Percentiles rank a stretch among this genome's conserved stretches.
These are phyloP conservation scores for Antrozous pallidus DNA, from an alignment of 2,797 vertebrate species.

Conservation along the genomic window DNA sequence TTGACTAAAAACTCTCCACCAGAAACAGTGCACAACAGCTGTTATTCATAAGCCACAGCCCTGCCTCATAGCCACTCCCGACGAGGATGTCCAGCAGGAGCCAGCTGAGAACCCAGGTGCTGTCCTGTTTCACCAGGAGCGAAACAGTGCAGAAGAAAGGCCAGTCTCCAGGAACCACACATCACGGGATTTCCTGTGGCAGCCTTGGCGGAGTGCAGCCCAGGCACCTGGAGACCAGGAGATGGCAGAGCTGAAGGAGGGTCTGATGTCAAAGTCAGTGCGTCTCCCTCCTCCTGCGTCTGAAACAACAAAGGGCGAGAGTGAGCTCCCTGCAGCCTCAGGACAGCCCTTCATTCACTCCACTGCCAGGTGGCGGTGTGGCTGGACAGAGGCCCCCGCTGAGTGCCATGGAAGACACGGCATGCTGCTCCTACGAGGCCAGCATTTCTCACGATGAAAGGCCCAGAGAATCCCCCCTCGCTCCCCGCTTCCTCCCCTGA, in stretches of 20 bases:
- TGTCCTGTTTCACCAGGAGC: not conserved
- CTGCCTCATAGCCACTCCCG: not conserved
- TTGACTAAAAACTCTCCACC: not conserved
- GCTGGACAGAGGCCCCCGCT: not conserved
- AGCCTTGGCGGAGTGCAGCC: not conserved
- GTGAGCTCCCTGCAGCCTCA: not conserved
- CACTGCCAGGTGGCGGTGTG: no score
- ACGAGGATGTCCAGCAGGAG: not conserved
- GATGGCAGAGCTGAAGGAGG: not conserved
- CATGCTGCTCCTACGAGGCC: no score
- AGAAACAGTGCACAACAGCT: not conserved
- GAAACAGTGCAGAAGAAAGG: not conserved
- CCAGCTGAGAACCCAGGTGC: not conserved
- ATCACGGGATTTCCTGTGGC: not conserved
- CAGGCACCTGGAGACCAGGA: not conserved
- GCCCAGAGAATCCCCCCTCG: not conserved
- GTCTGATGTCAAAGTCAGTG: slow-evolving; percentile 31
- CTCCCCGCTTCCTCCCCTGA: no score
- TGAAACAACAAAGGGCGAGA: slow-evolving; percentile 55
- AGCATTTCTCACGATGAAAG: not conserved
- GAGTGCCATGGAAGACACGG: no score
- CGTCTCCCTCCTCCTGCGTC: slow-evolving; percentile 53
- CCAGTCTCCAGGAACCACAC: not conserved
- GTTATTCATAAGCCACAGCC: not conserved
- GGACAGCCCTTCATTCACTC: not conserved